phyloP scores from a whole-genome alignment of 2,113 vertebrate genomes.

The Trematocara variabile region DNA sequence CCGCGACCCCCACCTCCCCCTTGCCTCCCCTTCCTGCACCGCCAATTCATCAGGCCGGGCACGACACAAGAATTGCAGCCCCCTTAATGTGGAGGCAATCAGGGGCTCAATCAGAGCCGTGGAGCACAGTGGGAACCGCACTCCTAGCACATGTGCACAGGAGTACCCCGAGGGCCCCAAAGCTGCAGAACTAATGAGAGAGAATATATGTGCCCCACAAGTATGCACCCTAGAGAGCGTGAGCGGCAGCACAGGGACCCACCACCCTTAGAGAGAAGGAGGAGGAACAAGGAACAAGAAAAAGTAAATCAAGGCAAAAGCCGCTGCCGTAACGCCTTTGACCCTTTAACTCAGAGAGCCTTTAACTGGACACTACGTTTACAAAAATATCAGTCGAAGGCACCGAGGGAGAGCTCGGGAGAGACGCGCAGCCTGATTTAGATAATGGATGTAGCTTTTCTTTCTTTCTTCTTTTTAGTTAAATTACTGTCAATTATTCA shows the following conservation, averaged over 20 bases:
- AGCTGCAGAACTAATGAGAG: conserved; percentile 59
- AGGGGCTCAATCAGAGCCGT: conserved; percentile 43
- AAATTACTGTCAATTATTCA: conserved; percentile 37
- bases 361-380: not conserved
- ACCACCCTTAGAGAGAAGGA: conserved; percentile 9
- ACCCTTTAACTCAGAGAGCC: conserved; percentile 8
- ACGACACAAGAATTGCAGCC: conserved; percentile 32
- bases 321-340: not conserved
- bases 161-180: conserved; percentile 39
- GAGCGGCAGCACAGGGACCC: not conserved
- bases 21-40: not conserved
- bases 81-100: conserved; percentile 44
- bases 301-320: not conserved
- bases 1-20: not conserved
- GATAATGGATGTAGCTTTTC: conserved; percentile 5
- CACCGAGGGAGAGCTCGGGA: not conserved
- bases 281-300: not conserved
- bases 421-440: conserved; percentile 36
- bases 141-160: conserved; percentile 43
- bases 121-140: conserved; percentile 25
- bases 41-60: conserved; percentile 29
- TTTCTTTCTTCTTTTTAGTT: not conserved
- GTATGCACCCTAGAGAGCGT: conserved; percentile 22
- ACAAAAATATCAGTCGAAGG: not conserved
- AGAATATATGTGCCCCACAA: conserved; percentile 40